Conservation (phyloP, 2,888 invertebrate genomes). For the Pocota personata region DNA sequence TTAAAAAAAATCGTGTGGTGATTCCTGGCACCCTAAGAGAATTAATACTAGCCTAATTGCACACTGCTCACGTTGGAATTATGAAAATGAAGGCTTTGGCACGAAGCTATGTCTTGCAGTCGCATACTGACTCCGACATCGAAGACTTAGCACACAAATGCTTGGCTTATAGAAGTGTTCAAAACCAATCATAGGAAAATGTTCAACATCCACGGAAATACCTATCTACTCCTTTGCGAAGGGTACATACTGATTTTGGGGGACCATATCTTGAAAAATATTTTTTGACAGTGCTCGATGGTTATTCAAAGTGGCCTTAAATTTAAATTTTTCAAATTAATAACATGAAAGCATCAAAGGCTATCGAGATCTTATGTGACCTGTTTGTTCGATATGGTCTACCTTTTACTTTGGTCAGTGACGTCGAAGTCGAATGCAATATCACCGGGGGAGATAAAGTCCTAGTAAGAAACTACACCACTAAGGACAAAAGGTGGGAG, state of each 20-base stretch:
- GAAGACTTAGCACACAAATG: neutral
- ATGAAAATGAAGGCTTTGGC: neutral
- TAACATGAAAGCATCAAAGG: too few species aligned
- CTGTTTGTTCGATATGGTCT: too few species aligned
- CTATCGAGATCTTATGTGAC: too few species aligned
- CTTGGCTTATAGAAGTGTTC: neutral
- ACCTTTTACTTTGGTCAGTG: too few species aligned
- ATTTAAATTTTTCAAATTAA: too few species aligned
- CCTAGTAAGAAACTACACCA: neutral
- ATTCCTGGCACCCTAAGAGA: neutral
- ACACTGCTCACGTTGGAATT: conserved; percentile 2
- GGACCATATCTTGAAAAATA: conserved; percentile 9
- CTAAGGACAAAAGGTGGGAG: neutral
- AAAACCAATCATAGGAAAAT: neutral
- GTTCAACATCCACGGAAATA: conserved; percentile 12
- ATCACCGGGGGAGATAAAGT: neutral
- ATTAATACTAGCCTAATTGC: neutral
- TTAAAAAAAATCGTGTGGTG: neutral
- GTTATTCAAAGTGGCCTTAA: too few species aligned
- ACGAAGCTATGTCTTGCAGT: conserved; percentile 15
- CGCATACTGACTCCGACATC: neutral
- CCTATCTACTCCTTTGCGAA: neutral
- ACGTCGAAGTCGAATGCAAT: neutral
- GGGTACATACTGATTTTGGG: neutral
- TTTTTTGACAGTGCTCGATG: conserved; percentile 12